Percentiles rank a stretch among this genome's conserved stretches.
These are phyloP conservation scores for Staurois parvus DNA, from an alignment of 2,797 vertebrate species.

Conservation along the genomic window DNA sequence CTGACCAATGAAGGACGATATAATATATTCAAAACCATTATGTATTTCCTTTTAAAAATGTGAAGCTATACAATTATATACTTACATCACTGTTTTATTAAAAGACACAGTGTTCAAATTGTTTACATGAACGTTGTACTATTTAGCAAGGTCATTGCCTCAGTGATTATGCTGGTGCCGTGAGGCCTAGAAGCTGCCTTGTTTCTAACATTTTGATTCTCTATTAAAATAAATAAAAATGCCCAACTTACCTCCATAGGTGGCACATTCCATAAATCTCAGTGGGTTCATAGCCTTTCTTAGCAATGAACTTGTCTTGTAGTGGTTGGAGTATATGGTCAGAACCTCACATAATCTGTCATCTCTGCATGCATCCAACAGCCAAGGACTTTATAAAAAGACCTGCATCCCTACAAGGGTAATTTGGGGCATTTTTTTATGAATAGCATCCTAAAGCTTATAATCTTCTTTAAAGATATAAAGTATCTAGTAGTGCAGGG, in stretches of 20 bases:
- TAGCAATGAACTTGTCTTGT: not conserved
- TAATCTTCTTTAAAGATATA: too few species aligned
- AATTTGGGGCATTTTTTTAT: not conserved
- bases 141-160: not conserved
- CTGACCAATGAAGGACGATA: too few species aligned
- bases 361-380: too few species aligned
- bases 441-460: not conserved
- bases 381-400: too few species aligned
- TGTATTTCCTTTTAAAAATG: too few species aligned
- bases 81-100: too few species aligned
- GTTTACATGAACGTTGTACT: not conserved
- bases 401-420: not conserved
- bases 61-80: too few species aligned
- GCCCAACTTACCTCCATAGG: not conserved
- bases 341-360: too few species aligned
- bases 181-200: conserved; percentile 16
- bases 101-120: too few species aligned
- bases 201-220: not conserved
- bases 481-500: not conserved
- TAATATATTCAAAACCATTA: too few species aligned
- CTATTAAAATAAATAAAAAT: not conserved
- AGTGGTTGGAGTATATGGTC: too few species aligned
- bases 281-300: not conserved
- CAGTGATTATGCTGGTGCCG: not conserved
- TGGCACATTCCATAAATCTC: not conserved